Percentiles rank a stretch among this genome's conserved stretches.
phyloP scores from a whole-genome alignment of 1,140 invertebrate species.

The Coelopa frigida region DNA sequence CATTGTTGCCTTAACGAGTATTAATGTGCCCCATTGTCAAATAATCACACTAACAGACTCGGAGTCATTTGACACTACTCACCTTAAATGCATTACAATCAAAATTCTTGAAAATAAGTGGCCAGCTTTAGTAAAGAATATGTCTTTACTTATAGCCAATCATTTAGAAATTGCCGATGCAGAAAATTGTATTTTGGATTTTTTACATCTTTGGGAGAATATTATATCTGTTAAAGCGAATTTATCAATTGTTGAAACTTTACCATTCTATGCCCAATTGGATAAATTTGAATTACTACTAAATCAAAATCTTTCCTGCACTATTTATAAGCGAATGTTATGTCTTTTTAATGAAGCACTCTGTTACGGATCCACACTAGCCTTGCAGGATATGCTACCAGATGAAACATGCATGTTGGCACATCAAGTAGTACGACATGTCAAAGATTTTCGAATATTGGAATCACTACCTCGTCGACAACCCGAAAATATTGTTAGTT shows the following conservation, averaged over 20 bases:
- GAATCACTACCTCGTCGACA: slow-evolving; percentile 51
- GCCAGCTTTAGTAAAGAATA: slow-evolving; percentile 64
- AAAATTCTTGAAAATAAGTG: slow-evolving; percentile 76
- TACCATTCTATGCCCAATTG: slow-evolving; percentile 78
- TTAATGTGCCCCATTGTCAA: no score
- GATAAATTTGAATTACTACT: slow-evolving; percentile 71
- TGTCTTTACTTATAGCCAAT: slow-evolving; percentile 51
- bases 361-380: slow-evolving; percentile 82
- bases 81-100: slow-evolving; percentile 76
- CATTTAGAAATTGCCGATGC: slow-evolving; percentile 52
- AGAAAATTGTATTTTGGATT: slow-evolving; percentile 68
- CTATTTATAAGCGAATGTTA: slow-evolving; percentile 76
- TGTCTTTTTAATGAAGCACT: slow-evolving; percentile 80
- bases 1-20: no score
- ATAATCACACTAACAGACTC: slow-evolving; percentile 64
- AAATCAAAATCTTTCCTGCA: slow-evolving; percentile 57
- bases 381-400: slow-evolving; percentile 74
- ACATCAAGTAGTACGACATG: slow-evolving; percentile 73
- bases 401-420: slow-evolving; percentile 81
- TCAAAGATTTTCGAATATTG: slow-evolving; percentile 73
- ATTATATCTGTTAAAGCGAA: slow-evolving; percentile 88
- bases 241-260: slow-evolving; percentile 78
- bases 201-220: slow-evolving; percentile 78
- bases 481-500: slow-evolving; percentile 49
- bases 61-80: slow-evolving; percentile 71